Percentiles rank a stretch among this genome's conserved stretches.
Conservation (phyloP, 2,888 invertebrate species). For the Proisotoma minuta region DNA sequence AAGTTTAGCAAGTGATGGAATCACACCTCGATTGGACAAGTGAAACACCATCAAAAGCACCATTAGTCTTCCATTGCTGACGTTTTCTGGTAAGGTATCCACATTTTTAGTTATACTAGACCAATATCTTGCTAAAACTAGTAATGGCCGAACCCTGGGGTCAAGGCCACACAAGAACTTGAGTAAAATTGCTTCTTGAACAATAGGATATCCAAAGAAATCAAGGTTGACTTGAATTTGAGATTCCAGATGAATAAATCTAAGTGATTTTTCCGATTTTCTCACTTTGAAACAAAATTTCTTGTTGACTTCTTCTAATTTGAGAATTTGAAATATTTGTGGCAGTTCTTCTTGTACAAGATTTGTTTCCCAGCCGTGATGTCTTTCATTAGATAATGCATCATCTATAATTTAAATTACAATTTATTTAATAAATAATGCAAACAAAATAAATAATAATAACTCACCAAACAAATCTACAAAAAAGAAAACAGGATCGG, state of each 20-base stretch:
- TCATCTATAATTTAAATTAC: constrained; percentile 1
- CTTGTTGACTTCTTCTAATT: neutral
- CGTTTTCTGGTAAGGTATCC: neutral
- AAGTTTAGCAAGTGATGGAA: constrained; percentile 5
- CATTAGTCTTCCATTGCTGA: neutral
- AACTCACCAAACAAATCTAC: constrained; percentile 13
- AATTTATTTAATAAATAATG: neutral
- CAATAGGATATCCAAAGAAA: neutral
- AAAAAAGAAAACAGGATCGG: constrained; percentile 5
- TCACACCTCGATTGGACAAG: constrained; percentile 5
- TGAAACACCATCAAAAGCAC: constrained; percentile 8
- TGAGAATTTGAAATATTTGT: constrained; percentile 3
- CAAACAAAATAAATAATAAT: neutral
- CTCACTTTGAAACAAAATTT: constrained; percentile 5
- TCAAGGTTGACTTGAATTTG: neutral
- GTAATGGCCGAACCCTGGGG: constrained; percentile 8
- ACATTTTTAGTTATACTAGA: neutral
- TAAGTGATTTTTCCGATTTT: neutral
- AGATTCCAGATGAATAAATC: constrained; percentile 7
- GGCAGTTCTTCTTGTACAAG: too few relatives aligned
- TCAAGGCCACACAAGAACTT: constrained; percentile 8
- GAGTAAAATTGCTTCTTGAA: constrained; percentile 4
- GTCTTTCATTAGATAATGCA: neutral
- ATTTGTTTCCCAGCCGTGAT: constrained; percentile 11
- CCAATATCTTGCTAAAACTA: constrained; percentile 8